Evolutionary conservation across 2,797 vertebrate genomes (phyloP).

Genomic region (Micrastur ruficollis): DNA sequence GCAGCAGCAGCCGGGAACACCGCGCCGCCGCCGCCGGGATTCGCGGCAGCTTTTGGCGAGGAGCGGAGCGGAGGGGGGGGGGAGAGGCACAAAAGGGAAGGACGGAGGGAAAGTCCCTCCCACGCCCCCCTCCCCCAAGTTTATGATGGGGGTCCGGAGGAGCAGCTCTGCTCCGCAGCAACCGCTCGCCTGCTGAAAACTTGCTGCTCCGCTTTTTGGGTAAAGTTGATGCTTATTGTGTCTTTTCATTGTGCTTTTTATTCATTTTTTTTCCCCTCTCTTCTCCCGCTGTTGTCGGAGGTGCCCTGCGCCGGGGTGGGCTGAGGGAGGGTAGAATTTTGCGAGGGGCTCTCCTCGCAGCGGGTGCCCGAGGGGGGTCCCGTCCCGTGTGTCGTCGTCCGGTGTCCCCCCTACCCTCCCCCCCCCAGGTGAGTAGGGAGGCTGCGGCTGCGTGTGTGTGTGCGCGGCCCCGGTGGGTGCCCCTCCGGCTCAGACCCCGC

Average conservation of each 20-base stretch:
- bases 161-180: conserved; percentile 51
- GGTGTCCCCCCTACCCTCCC: neutral
- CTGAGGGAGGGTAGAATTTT: neutral
- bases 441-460: neutral
- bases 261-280: accelerated
- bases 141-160: conserved; percentile 71
- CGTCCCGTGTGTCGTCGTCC: neutral
- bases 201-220: conserved; percentile 70
- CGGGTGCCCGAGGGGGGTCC: neutral
- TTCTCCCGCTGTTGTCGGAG: neutral
- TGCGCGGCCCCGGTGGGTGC: neutral
- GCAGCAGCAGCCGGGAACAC: neutral
- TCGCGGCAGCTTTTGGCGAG: conserved; percentile 65
- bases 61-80: neutral
- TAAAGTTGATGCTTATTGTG: conserved; percentile 71
- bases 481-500: neutral
- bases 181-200: conserved; percentile 71
- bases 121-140: conserved; percentile 54
- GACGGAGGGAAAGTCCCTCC: conserved; percentile 37
- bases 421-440: neutral
- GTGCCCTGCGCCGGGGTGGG: neutral
- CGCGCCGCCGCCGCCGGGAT: conserved; percentile 40
- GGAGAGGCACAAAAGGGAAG: conserved; percentile 48
- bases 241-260: neutral
- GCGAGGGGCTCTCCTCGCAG: neutral